These are phyloP conservation scores for Henricia sp. DNA, from an alignment of 53 echinoderm and acorn worm genomes.

Conservation along the genomic window DNA sequence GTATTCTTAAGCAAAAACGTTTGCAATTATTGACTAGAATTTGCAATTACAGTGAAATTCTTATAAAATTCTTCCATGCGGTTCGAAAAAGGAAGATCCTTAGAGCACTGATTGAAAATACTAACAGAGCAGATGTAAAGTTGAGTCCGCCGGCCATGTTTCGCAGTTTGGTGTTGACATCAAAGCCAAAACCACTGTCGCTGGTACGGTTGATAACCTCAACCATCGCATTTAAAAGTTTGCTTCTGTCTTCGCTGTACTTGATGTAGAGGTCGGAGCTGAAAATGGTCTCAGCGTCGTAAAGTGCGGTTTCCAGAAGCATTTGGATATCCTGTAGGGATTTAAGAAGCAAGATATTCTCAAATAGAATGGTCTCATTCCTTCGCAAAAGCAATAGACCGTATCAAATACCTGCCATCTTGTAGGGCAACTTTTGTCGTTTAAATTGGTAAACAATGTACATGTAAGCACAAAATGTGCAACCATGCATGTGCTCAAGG, in stretches of 20 bases:
- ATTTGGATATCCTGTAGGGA: slow-evolving; percentile 41
- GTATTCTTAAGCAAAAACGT: too few species aligned
- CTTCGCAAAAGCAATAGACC: background rate
- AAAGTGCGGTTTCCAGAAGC: background rate
- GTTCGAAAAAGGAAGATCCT: background rate
- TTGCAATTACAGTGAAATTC: too few species aligned
- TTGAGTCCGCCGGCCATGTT: slow-evolving; percentile 3
- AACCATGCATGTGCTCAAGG: too few species aligned
- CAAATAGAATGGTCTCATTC: background rate
- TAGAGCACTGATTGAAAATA: background rate
- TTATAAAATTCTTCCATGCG: too few species aligned
- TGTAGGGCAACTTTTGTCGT: too few species aligned
- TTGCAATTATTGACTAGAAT: too few species aligned
- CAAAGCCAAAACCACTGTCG: background rate
- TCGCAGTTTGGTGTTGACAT: background rate
- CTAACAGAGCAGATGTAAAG: slow-evolving; percentile 24
- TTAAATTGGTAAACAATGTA: too few species aligned
- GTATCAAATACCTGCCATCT: too few species aligned
- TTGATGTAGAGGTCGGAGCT: background rate
- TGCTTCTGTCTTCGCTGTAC: slow-evolving; percentile 40
- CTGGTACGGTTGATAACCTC: background rate
- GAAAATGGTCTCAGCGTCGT: slow-evolving; percentile 8
- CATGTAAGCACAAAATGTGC: too few species aligned
- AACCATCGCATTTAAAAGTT: slow-evolving; percentile 9
- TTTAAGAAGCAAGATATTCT: background rate